Conservation (phyloP, 1,140 invertebrate species). For the Stratiolaelaps scimitus region DNA sequence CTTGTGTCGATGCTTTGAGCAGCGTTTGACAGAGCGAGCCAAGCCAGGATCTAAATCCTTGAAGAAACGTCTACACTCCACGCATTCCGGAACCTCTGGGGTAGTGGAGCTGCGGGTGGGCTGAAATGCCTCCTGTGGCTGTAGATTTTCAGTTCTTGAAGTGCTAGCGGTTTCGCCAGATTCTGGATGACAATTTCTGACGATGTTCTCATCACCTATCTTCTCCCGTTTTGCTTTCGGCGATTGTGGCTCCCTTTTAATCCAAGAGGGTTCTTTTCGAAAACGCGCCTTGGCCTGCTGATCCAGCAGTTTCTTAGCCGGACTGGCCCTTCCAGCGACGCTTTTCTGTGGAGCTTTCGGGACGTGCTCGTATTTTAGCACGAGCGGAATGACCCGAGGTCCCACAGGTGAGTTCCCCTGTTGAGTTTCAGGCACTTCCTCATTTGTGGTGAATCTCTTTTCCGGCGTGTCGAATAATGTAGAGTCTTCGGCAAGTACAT, state of each 20-base stretch:
- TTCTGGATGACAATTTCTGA: too few species aligned
- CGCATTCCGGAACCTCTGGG: background rate
- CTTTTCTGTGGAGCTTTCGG: background rate
- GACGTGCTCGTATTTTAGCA: background rate
- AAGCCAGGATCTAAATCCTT: conserved; percentile 10
- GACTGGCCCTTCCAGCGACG: background rate
- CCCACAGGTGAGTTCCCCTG: too few species aligned
- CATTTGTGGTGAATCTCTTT: background rate
- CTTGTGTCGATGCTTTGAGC: conserved; percentile 7
- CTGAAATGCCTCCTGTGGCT: too few species aligned
- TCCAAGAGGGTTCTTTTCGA: background rate
- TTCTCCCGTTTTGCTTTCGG: background rate
- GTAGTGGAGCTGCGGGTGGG: background rate
- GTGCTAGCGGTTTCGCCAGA: too few species aligned
- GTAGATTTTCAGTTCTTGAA: too few species aligned
- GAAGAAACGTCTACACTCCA: conserved; percentile 1
- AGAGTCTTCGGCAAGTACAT: conserved; percentile 18
- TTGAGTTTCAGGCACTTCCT: conserved; percentile 22
- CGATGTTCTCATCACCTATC: too few species aligned
- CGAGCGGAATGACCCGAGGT: too few species aligned
- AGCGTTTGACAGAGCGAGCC: background rate
- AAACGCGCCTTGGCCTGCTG: background rate
- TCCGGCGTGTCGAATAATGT: conserved; percentile 4
- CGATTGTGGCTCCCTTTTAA: background rate
- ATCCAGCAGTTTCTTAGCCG: background rate